phyloP scores from a whole-genome alignment of 1,140 invertebrate species.

The Papilio machaon region DNA sequence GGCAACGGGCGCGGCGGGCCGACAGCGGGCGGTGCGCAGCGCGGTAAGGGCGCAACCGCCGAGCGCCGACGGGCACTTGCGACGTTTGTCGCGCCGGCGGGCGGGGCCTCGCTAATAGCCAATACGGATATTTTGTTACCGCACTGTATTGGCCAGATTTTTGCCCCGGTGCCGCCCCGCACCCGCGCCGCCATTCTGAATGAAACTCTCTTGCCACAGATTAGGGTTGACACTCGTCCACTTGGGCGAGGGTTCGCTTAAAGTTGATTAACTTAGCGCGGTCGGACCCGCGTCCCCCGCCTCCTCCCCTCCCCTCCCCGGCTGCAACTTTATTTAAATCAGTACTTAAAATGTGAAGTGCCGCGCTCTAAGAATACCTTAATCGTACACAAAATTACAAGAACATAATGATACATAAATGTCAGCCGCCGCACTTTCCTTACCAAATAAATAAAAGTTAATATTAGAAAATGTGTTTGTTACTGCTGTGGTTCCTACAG shows the following conservation, averaged over 20 bases:
- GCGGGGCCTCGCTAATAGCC: slow-evolving; percentile 81
- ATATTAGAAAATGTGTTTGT: slow-evolving; percentile 11
- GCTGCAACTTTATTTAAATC: slow-evolving; percentile 33
- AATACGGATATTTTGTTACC: slow-evolving; percentile 83
- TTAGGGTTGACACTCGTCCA: slow-evolving; percentile 50
- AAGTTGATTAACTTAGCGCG: too few relatives aligned
- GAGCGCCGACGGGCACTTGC: slow-evolving; percentile 41
- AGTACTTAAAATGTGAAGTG: slow-evolving; percentile 30
- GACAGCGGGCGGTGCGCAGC: neutral
- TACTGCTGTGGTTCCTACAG: neutral
- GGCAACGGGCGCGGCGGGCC: slow-evolving; percentile 30
- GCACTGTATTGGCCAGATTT: slow-evolving; percentile 83
- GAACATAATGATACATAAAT: slow-evolving; percentile 32
- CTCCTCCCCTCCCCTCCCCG: slow-evolving; percentile 17
- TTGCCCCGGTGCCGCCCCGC: slow-evolving; percentile 74
- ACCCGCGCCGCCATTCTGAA: slow-evolving; percentile 44
- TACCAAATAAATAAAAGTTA: slow-evolving; percentile 9
- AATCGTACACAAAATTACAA: slow-evolving; percentile 34
- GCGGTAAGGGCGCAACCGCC: slow-evolving; percentile 45
- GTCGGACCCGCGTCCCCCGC: too few relatives aligned
- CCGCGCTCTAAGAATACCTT: slow-evolving; percentile 30
- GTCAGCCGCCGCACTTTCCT: neutral
- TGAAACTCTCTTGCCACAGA: slow-evolving; percentile 46
- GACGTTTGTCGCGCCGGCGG: slow-evolving; percentile 58
- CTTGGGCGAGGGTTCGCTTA: slow-evolving; percentile 14